Conservation (phyloP, 2,797 vertebrate species). For the Helarctos malayanus region DNA sequence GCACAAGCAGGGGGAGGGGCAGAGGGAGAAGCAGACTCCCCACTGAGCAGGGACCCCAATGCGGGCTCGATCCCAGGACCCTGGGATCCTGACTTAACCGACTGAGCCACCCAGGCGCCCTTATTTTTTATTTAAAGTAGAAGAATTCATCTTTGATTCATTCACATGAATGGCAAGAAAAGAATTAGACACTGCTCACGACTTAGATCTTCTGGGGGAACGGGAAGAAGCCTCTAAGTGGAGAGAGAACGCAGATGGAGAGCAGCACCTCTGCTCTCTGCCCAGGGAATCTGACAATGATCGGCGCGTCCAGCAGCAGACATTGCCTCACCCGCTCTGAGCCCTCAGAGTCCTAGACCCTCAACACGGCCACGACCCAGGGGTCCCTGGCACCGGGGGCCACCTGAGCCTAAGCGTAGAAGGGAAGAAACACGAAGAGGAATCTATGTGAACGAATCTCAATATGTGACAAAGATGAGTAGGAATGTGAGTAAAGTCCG, state of each 20-base stretch:
- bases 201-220: not conserved
- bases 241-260: not conserved
- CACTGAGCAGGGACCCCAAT: too few species aligned
- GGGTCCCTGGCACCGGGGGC: not conserved
- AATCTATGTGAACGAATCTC: not conserved
- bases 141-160: not conserved
- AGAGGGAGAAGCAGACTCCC: too few species aligned
- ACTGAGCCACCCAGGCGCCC: too few species aligned
- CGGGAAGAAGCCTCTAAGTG: not conserved
- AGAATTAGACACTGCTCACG: too few species aligned
- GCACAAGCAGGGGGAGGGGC: too few species aligned
- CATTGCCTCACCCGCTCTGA: not conserved
- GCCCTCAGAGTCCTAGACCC: not conserved
- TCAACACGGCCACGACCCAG: not conserved
- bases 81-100: too few species aligned
- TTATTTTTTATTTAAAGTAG: not conserved
- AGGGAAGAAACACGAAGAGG: not conserved
- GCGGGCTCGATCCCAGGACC: too few species aligned
- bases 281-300: too few species aligned
- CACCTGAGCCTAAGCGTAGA: not conserved
- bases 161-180: not conserved
- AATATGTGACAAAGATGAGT: accelerated
- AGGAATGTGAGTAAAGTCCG: not conserved
- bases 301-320: not conserved
- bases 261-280: too few species aligned